phyloP scores from a whole-genome alignment of 2,888 invertebrate genomes.

The Schizotus pectinicornis region DNA sequence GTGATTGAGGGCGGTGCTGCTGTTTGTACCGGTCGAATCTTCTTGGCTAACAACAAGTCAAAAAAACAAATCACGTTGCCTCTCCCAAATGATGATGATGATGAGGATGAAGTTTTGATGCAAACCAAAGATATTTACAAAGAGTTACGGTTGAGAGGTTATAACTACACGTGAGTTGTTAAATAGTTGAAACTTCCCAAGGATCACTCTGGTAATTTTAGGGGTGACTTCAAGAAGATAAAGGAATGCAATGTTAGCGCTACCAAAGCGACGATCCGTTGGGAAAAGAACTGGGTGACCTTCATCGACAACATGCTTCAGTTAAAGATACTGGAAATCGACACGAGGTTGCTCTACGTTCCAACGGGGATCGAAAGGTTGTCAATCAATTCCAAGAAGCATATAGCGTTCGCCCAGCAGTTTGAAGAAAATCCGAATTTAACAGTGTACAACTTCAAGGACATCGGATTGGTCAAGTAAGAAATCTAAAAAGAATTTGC shows the following conservation, averaged over 20 bases:
- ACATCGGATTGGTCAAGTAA: constrained; percentile 40
- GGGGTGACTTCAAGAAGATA: constrained; percentile 42
- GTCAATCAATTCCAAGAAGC: constrained; percentile 58
- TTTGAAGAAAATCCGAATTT: constrained; percentile 46
- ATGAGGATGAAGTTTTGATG: constrained; percentile 57
- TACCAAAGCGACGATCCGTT: constrained; percentile 46
- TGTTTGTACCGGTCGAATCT: constrained; percentile 6
- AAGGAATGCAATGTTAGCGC: constrained; percentile 35
- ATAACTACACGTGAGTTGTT: constrained; percentile 57
- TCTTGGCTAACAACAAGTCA: neutral
- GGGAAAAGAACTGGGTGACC: constrained; percentile 74
- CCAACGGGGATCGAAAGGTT: constrained; percentile 65
- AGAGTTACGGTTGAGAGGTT: constrained; percentile 72
- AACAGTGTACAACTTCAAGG: constrained; percentile 57
- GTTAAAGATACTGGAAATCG: constrained; percentile 68
- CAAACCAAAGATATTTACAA: constrained; percentile 70
- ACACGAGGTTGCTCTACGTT: constrained; percentile 71
- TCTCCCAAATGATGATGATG: neutral
- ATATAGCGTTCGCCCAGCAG: constrained; percentile 57
- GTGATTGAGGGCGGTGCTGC: constrained; percentile 37
- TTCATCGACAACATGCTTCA: constrained; percentile 89
- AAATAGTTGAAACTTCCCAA: neutral
- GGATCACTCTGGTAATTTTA: constrained; percentile 21
- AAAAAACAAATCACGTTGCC: neutral
- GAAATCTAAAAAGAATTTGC: neutral